Conservation (phyloP, 2,113 vertebrate species). For the Rhinolophus sinicus region DNA sequence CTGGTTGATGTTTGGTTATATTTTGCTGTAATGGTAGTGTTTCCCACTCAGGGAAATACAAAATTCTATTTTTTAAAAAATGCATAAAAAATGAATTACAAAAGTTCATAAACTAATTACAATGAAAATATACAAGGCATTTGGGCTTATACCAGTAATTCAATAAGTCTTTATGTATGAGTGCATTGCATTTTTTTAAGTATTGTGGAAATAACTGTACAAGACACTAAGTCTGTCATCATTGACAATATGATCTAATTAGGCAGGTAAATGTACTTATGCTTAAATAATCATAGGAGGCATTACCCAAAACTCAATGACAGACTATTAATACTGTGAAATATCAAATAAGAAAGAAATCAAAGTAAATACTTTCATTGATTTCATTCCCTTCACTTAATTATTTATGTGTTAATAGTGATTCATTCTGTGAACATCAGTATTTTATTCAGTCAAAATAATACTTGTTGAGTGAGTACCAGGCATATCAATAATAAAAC, state of each 20-base stretch:
- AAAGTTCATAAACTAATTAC: background rate
- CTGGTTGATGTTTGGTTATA: slow-evolving; percentile 18
- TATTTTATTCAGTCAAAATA: slow-evolving; percentile 22
- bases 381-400: background rate
- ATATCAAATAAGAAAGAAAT: background rate
- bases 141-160: background rate
- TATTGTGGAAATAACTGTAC: background rate
- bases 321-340: background rate
- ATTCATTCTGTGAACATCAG: background rate
- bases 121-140: background rate
- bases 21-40: background rate
- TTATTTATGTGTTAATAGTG: background rate
- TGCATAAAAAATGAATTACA: background rate
- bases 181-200: background rate
- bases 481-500: background rate
- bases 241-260: background rate
- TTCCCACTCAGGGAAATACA: background rate
- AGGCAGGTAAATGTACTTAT: background rate
- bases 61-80: background rate
- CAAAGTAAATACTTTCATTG: background rate
- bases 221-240: background rate
- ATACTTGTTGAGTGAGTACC: background rate
- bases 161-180: background rate
- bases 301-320: background rate
- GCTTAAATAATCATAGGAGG: background rate